These are phyloP conservation scores for Dasyornis broadbenti DNA, from an alignment of 2,113 vertebrate genomes.

Conservation along the genomic window DNA sequence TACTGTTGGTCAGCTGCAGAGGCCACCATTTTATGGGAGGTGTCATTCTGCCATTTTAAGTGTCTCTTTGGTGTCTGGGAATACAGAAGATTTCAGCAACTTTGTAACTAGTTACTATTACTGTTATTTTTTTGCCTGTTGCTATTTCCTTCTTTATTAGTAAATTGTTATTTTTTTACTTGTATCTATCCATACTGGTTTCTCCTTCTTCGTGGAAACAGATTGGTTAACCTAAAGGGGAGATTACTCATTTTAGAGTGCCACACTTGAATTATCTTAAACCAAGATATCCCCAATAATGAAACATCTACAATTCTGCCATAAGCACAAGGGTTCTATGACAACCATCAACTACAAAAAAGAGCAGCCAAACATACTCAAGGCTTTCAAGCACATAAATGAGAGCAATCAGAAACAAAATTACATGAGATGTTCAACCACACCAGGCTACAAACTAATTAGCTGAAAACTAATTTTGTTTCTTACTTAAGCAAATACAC, in stretches of 20 bases:
- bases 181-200: background rate
- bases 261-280: background rate
- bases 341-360: background rate
- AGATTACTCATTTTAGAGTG: background rate
- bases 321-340: background rate
- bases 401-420: background rate
- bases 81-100: background rate
- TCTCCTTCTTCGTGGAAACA: background rate
- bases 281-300: background rate
- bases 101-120: background rate
- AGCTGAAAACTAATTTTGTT: background rate
- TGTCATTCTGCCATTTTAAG: background rate
- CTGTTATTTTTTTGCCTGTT: background rate
- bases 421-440: accelerated
- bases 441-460: background rate
- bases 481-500: background rate
- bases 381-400: background rate
- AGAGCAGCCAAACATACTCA: accelerated
- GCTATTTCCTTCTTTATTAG: background rate
- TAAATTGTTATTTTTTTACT: background rate
- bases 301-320: background rate
- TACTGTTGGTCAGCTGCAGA: accelerated
- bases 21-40: background rate
- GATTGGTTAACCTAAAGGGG: background rate
- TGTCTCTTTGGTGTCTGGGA: background rate